Conservation (phyloP, 2,888 invertebrate species). For the Isoperla grammatica region DNA sequence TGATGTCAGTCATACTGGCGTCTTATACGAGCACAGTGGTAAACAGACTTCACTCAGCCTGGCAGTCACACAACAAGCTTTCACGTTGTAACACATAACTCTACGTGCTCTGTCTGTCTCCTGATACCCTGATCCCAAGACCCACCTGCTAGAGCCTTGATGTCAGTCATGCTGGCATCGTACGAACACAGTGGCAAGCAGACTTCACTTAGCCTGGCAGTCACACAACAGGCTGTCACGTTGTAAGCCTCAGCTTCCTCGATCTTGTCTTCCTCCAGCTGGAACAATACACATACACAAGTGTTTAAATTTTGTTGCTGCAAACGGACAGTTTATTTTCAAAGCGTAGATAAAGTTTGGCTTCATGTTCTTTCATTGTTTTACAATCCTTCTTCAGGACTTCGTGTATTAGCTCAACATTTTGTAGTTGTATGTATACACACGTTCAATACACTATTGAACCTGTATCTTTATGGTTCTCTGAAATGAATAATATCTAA, state of each 20-base stretch:
- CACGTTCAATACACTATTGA: too few species aligned
- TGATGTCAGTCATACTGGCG: constrained; percentile 74
- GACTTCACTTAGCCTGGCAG: constrained; percentile 59
- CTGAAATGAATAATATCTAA: too few species aligned
- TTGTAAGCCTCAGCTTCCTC: constrained; percentile 62
- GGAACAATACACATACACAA: constrained; percentile 27
- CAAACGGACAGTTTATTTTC: not conserved
- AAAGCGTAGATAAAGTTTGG: not conserved
- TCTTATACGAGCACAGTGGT: constrained; percentile 76
- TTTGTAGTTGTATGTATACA: too few species aligned
- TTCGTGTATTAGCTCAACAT: too few species aligned
- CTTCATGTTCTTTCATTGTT: too few species aligned
- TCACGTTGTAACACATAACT: constrained; percentile 84
- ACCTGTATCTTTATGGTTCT: too few species aligned
- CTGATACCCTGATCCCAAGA: too few species aligned
- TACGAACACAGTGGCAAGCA: constrained; percentile 77
- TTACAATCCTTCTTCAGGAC: too few species aligned
- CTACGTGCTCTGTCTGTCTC: too few species aligned
- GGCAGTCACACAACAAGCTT: constrained; percentile 68
- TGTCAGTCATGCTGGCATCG: constrained; percentile 74
- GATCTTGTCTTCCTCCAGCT: constrained; percentile 56
- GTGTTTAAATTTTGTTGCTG: not conserved
- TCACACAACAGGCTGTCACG: constrained; percentile 70
- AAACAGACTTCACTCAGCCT: constrained; percentile 63
- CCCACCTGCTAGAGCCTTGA: constrained; percentile 45